phyloP scores from a whole-genome alignment of 2,113 vertebrate genomes.

The Epinephelus lanceolatus region DNA sequence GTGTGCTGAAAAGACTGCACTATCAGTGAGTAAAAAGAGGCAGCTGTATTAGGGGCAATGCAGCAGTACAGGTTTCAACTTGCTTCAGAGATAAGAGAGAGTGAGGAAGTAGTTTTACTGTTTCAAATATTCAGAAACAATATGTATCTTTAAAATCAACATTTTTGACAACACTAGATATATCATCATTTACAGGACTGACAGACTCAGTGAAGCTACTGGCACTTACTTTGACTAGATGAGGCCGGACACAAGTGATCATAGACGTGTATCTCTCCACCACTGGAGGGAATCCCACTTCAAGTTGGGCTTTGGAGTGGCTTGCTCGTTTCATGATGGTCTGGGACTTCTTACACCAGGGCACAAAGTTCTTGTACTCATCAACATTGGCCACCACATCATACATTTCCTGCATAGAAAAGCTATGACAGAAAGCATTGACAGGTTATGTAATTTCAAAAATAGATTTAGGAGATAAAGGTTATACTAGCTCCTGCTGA shows the following conservation, averaged over 20 bases:
- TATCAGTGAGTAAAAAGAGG: no score
- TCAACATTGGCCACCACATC: conserved; percentile 95
- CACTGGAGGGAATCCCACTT: conserved; percentile 94
- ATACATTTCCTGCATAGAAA: conserved; percentile 97
- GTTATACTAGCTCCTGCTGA: conserved; percentile 5
- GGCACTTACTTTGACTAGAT: conserved; percentile 93
- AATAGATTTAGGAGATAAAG: not conserved
- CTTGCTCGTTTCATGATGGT: conserved; percentile 90
- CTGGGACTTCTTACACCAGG: conserved; percentile 95
- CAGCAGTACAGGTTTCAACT: no score
- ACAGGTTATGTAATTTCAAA: not conserved
- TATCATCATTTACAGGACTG: not conserved
- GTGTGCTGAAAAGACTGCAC: no score
- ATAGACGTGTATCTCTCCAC: conserved; percentile 94
- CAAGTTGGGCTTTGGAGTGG: conserved; percentile 91
- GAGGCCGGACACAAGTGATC: conserved; percentile 92
- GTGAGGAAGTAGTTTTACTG: no score
- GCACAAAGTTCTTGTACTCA: conserved; percentile 95
- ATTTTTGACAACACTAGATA: no score
- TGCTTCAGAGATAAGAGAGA: no score
- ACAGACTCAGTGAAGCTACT: not conserved
- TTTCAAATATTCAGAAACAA: no score
- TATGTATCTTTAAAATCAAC: no score
- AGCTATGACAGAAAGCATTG: conserved; percentile 77
- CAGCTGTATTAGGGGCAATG: no score